These are phyloP conservation scores for Hycleus cichorii DNA, from an alignment of 1,140 invertebrate species.

Conservation along the genomic window DNA sequence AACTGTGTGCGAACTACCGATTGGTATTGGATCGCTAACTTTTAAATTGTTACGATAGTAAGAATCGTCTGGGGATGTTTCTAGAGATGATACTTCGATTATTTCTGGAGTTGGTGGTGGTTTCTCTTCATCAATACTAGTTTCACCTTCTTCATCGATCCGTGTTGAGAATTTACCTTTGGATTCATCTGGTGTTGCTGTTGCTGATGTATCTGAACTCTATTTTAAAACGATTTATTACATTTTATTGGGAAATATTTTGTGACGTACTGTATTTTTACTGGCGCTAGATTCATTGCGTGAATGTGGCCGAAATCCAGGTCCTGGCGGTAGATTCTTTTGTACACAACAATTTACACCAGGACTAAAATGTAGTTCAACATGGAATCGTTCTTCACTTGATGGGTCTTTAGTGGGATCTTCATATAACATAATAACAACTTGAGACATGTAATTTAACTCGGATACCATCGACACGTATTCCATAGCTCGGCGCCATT, in stretches of 20 bases:
- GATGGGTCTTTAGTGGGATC: conserved; percentile 92
- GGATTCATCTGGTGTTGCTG: conserved; percentile 37
- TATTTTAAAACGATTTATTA: neutral
- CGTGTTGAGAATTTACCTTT: conserved; percentile 47
- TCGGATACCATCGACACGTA: conserved; percentile 96
- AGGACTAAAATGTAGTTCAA: conserved; percentile 96
- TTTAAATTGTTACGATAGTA: conserved; percentile 30
- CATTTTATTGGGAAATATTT: neutral
- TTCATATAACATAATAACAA: conserved; percentile 99
- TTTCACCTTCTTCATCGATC: conserved; percentile 61
- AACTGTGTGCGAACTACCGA: conserved; percentile 62
- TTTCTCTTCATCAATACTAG: conserved; percentile 33
- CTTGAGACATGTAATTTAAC: conserved; percentile 98
- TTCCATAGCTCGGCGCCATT: conserved; percentile 97
- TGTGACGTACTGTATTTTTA: conserved; percentile 40
- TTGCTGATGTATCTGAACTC: conserved; percentile 36
- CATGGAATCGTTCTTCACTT: conserved; percentile 89
- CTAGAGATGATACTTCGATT: conserved; percentile 5
- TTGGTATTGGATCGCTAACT: conserved; percentile 60
- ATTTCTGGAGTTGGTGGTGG: neutral
- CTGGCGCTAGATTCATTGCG: conserved; percentile 65
- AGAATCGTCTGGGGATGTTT: conserved; percentile 12
- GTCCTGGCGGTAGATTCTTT: conserved; percentile 86
- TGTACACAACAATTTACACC: conserved; percentile 94
- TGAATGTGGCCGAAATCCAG: conserved; percentile 86